Evolutionary conservation across 92 coral and sea anemone genomes (phyloP).

Genomic region (Siderastrea radians): DNA sequence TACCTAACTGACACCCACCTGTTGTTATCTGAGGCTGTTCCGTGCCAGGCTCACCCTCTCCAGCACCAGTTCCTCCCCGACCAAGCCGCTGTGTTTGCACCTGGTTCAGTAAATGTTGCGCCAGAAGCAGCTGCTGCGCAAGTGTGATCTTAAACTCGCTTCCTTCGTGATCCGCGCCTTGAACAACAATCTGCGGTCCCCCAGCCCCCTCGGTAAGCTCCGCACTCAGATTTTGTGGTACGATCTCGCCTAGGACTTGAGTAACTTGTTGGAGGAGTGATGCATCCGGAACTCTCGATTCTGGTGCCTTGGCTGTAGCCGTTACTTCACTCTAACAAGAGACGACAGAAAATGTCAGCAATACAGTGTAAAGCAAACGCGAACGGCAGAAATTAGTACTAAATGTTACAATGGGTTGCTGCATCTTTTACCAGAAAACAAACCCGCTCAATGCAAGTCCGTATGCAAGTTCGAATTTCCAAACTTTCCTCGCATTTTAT

Average conservation of each 20-base stretch:
- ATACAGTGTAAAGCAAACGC: too few species aligned
- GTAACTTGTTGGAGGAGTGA: slow-evolving; percentile 90
- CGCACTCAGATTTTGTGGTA: slow-evolving; percentile 86
- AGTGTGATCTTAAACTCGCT: slow-evolving; percentile 90
- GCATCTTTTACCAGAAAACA: too few species aligned
- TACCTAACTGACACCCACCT: slow-evolving; percentile 27
- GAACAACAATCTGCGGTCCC: slow-evolving; percentile 89
- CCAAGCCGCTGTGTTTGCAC: slow-evolving; percentile 81
- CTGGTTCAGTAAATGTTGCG: slow-evolving; percentile 87
- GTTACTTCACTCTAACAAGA: slow-evolving; percentile 27
- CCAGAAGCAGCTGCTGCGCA: slow-evolving; percentile 89
- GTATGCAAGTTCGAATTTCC: too few species aligned
- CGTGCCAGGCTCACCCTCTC: slow-evolving; percentile 30
- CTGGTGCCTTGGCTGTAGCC: slow-evolving; percentile 35
- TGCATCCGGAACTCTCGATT: slow-evolving; percentile 68
- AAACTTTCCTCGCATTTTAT: too few species aligned
- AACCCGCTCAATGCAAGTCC: too few species aligned
- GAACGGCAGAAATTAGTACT: background rate
- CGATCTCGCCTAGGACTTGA: slow-evolving; percentile 86
- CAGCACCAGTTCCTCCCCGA: slow-evolving; percentile 42
- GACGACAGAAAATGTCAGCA: background rate
- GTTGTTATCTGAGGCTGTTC: slow-evolving; percentile 76
- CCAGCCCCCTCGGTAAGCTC: slow-evolving; percentile 80
- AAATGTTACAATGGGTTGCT: too few species aligned
- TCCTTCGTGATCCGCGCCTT: slow-evolving; percentile 83